A percentile compares a stretch with the other conserved stretches of the same genome.
Evolutionary conservation across 2,113 vertebrate species (phyloP).

Genomic region (Hydrochoerus hydrochaeris): DNA sequence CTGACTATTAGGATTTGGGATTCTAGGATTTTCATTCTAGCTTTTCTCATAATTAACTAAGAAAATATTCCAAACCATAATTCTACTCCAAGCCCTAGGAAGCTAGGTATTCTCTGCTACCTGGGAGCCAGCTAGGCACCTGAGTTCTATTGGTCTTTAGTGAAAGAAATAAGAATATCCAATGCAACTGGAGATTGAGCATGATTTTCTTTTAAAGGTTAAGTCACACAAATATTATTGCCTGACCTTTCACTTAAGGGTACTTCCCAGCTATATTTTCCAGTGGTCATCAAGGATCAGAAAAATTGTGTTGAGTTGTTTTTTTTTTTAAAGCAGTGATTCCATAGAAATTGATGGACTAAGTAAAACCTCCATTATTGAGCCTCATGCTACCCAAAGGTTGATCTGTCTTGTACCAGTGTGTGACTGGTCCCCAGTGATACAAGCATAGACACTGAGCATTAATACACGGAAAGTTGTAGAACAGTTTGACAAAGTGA

Average conservation of each 20-base stretch:
- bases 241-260: background rate
- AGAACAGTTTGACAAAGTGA: background rate
- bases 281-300: background rate
- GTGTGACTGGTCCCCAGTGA: background rate
- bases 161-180: background rate
- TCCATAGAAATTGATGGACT: background rate
- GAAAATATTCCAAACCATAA: conserved; percentile 20
- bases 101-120: background rate
- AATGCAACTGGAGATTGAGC: background rate
- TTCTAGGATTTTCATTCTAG: background rate
- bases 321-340: background rate
- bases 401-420: background rate
- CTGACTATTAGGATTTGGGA: background rate
- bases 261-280: background rate
- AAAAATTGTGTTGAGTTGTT: background rate
- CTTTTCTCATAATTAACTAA: background rate
- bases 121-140: background rate
- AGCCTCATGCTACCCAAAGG: background rate
- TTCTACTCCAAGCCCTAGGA: background rate
- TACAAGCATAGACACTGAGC: background rate
- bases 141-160: background rate
- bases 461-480: background rate
- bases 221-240: background rate
- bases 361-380: background rate
- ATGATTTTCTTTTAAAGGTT: background rate